Evolutionary conservation across 2,113 vertebrate species (phyloP), one percentile per base, ranked within the genome.

Genomic region (Chinchilla lanigera): DNA sequence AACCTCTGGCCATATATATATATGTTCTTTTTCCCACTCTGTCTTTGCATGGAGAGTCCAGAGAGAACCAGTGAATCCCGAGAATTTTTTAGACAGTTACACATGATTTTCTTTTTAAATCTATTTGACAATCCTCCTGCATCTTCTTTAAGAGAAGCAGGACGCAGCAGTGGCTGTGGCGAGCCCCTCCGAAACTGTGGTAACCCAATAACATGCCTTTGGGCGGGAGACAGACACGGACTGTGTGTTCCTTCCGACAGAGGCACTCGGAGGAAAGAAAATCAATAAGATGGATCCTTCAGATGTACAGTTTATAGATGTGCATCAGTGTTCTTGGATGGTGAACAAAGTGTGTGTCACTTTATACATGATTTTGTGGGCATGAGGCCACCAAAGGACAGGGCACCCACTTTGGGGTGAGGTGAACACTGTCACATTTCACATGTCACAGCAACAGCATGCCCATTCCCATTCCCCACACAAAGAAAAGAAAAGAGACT

Each of bases 241-340:
- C 87, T 92, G 71, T 91, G 96, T 98, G 98, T 98, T 97, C 96
- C n/a, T 98, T 98, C 97, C 97, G 96, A 98, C 98, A 98, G 97
- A 98, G 96, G 93, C 89, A 93, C 93, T 86, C 97, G 97, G 98
- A 61, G 88, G 96, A 97, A 96, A 89, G 77, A 96, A 97, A 98
- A 98, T 98, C 98, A 97, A 97, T 98, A 97, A 78, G 73, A 98
- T 96, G 90, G 98, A 98, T 98, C 95, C 47, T 86, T 95, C 11
- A 8, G 56, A 93, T 89, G 90, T 75, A 73, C 89, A 50, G 67
- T 73, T 96, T 93, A 83, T 77, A 95, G 96, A 92, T 95, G 97
- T n/a, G n/a, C 71, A 67, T 82, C 85, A n/a, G 75, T 88, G 90
- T 96, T 97, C 93, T 95, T 60, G 67, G 96, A 90, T 44, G 87